phyloP scores from a whole-genome alignment of 2,113 vertebrate species.

The Phasianus colchicus region DNA sequence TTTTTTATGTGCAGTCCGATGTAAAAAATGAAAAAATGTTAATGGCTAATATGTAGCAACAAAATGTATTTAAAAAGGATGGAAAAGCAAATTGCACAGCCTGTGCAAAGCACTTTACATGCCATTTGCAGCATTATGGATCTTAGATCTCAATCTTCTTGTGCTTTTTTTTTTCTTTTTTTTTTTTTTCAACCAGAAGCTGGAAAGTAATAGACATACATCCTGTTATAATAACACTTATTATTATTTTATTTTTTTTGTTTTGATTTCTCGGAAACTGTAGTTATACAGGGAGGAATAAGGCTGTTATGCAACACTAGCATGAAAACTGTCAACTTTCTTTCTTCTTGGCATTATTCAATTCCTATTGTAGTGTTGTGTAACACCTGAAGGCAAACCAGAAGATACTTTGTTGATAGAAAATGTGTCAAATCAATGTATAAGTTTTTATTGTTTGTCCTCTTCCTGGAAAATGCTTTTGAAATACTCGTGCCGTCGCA shows the following conservation, averaged over 20 bases:
- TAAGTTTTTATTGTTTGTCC: neutral
- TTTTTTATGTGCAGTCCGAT: neutral
- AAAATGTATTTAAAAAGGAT: neutral
- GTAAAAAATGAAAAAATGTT: conserved; percentile 10
- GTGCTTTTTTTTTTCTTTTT: neutral
- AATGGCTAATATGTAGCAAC: neutral
- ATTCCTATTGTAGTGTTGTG: neutral
- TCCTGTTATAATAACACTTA: neutral
- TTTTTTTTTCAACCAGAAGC: neutral
- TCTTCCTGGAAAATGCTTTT: conserved; percentile 50
- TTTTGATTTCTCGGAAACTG: neutral
- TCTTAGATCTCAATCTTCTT: neutral
- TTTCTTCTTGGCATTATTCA: neutral
- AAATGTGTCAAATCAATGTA: neutral
- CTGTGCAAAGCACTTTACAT: neutral
- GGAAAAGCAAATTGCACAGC: neutral
- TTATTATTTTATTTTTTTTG: neutral
- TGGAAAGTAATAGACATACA: accelerated
- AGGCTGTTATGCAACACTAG: conserved; percentile 13
- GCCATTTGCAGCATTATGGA: neutral
- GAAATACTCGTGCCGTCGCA: conserved; percentile 1
- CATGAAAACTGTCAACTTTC: conserved; percentile 51
- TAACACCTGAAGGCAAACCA: neutral
- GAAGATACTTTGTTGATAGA: neutral
- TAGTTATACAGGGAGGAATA: neutral